Evolutionary conservation across 2,888 invertebrate species (phyloP), one percentile per base, ranked within the genome.

Genomic region (Cosmorhoe ocellata): DNA sequence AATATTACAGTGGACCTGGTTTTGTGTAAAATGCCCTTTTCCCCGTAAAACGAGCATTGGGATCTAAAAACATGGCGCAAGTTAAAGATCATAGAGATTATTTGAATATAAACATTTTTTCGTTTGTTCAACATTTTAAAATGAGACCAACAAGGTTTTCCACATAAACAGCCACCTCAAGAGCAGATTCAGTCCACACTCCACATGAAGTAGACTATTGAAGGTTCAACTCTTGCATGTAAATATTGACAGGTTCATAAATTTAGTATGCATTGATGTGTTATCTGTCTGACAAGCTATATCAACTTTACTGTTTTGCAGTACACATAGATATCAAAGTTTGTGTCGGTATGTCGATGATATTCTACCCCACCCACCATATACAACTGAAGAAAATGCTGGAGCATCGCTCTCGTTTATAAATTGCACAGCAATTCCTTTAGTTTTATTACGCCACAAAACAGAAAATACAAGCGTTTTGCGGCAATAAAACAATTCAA

Each of bases 1-100:
- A 79, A 79, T 79, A 79, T 76, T 79, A 67, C 63, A 79, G 64
- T 42, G 56, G 58, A 49, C 56, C 46, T 58, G 59, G 66, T 70
- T 67, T 63, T 66, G 66, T 63, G 66, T 59, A 67, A 66, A 68
- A 66, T 65, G 65, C 54, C 66, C 59, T 61, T 61, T 49, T 30
- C 45, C 51, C 42, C 56, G 51, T 58, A 56, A 61, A 69, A 63
- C 67, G 69, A 64, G 65, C 66, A 39, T 42, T 47, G 63, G 64
- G 65, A 66, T 45, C 46, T 54, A 46, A 30, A 58, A 37, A 45
- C 51, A 47, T 44, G 50, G 56, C 31, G 39, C 58, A 51, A 61
- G 56, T 53, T 31, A 53, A 22, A 39, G 33, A 24, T 45, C 56
- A 53, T 41, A 57, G 45, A 6, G 37, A 40, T 43, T 18, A 4